These are phyloP conservation scores for Ailuropoda melanoleuca DNA, from an alignment of 2,113 vertebrate genomes.

Conservation along the genomic window DNA sequence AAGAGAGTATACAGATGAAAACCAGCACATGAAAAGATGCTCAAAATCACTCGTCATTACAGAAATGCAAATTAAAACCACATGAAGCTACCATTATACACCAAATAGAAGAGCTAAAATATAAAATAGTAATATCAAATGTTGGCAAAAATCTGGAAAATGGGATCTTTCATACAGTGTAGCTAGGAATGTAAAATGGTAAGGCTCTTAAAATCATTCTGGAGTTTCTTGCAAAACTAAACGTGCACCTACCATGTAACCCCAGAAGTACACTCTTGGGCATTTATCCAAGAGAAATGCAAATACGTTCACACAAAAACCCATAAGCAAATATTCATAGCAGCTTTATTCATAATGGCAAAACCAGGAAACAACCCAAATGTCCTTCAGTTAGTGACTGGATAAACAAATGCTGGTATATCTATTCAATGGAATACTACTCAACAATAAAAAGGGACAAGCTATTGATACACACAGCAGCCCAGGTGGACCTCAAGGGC, in stretches of 20 bases:
- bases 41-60: background rate
- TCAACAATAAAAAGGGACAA: background rate
- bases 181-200: background rate
- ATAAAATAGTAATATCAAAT: background rate
- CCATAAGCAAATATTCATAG: background rate
- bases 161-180: background rate
- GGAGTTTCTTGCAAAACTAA: slow-evolving; percentile 7
- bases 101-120: slow-evolving; percentile 6
- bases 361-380: background rate
- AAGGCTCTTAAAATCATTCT: background rate
- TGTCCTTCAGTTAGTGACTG: background rate
- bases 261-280: background rate
- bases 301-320: background rate
- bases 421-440: background rate
- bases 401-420: background rate
- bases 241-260: background rate
- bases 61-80: background rate
- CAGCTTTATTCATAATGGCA: background rate
- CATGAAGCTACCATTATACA: background rate
- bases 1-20: background rate
- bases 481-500: background rate
- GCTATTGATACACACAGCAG: background rate
- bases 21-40: background rate
- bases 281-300: background rate
- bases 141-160: background rate